Conservation (phyloP, 2,888 invertebrate species). For the Drosophila kanekoi region DNA sequence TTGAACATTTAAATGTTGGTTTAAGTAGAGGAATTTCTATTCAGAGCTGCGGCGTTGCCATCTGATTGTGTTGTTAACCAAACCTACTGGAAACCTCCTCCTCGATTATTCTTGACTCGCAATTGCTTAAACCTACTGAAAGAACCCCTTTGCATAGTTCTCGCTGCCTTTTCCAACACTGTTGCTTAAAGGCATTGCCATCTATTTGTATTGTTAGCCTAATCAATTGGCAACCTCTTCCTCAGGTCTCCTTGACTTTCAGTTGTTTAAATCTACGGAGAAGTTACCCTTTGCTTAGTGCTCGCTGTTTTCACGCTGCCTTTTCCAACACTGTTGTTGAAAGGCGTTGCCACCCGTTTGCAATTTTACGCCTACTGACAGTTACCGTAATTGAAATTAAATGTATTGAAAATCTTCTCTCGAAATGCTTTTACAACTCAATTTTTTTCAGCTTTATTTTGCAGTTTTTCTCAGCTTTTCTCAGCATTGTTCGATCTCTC, state of each 20-base stretch:
- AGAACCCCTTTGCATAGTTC: too few species aligned
- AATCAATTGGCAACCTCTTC: too few species aligned
- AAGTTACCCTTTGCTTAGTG: too few species aligned
- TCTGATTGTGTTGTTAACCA: not conserved
- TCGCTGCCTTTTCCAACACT: too few species aligned
- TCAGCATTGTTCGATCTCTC: not conserved
- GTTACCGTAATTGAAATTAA: not conserved
- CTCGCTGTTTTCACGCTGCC: not conserved
- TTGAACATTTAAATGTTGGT: too few species aligned
- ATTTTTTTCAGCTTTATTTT: not conserved
- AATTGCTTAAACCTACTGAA: too few species aligned
- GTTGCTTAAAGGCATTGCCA: too few species aligned
- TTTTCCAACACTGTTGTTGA: not conserved
- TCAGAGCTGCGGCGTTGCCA: not conserved
- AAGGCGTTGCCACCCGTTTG: not conserved
- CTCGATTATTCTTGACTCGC: not conserved
- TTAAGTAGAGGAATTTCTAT: too few species aligned
- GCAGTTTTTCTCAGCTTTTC: slow-evolving; percentile 1
- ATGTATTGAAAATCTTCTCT: not conserved
- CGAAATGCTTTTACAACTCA: not conserved
- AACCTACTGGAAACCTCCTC: not conserved
- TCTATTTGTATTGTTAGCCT: not conserved
- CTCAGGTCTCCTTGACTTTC: not conserved
- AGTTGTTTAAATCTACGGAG: too few species aligned
- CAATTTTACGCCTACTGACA: not conserved